Conservation (phyloP, 2,797 vertebrate genomes). For the Megaceryle alcyon region DNA sequence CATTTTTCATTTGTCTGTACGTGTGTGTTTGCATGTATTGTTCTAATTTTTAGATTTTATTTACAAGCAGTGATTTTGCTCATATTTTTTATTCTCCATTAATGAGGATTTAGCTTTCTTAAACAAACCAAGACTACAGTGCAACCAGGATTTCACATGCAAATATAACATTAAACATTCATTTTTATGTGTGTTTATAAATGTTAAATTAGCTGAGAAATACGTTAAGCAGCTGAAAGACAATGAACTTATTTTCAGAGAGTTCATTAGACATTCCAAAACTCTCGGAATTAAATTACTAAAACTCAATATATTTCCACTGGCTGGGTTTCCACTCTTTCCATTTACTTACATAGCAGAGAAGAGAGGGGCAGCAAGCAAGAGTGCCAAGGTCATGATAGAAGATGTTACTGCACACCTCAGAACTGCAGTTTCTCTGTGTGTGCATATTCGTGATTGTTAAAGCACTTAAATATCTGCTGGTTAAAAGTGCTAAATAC, state of each 20-base stretch:
- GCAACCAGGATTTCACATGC: not conserved
- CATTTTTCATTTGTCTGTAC: not conserved
- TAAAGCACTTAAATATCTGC: not conserved
- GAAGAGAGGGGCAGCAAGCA: not conserved
- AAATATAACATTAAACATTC: slow-evolving; percentile 22
- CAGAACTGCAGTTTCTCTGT: not conserved
- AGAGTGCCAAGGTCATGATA: not conserved
- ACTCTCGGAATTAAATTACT: slow-evolving; percentile 2
- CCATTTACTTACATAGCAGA: not conserved
- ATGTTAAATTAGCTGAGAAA: slow-evolving; percentile 46
- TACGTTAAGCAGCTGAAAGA: slow-evolving; percentile 20
- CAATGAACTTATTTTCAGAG: not conserved
- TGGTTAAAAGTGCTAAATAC: not conserved
- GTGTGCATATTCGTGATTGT: not conserved
- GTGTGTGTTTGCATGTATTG: not conserved
- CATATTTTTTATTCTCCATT: not conserved
- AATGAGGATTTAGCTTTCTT: not conserved
- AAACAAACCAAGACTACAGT: not conserved
- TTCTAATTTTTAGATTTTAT: not conserved
- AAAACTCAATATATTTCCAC: not conserved
- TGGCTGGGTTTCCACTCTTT: not conserved
- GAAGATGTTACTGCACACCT: not conserved
- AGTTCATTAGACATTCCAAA: slow-evolving; percentile 16
- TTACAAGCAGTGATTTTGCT: not conserved
- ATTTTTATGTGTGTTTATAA: not conserved